A percentile compares a stretch with the other conserved stretches of the same genome.
These are phyloP conservation scores for Gorsachius goisagi DNA, from an alignment of 2,113 vertebrate genomes.

Conservation along the genomic window DNA sequence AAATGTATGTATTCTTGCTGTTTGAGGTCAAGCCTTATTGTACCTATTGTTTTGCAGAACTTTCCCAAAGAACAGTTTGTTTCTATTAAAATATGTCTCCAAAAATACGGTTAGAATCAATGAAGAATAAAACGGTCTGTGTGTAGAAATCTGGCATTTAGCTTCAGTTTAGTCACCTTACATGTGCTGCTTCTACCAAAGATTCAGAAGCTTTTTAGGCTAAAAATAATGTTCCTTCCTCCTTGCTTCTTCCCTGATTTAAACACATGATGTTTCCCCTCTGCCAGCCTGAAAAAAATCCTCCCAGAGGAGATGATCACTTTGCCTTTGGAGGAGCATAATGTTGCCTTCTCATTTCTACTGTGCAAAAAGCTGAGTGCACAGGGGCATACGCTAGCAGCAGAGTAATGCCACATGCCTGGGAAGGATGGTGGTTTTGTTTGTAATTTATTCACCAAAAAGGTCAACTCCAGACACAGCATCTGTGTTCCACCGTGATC, in stretches of 20 bases:
- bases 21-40: not conserved
- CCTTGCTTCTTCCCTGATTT: not conserved
- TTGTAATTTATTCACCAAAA: constrained; percentile 18
- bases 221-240: not conserved
- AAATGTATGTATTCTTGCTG: not conserved
- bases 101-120: not conserved
- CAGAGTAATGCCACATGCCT: not conserved
- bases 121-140: not conserved
- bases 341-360: not conserved
- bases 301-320: not conserved
- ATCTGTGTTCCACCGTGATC: not conserved
- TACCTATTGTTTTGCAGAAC: not conserved
- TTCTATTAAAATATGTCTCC: not conserved
- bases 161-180: not conserved
- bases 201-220: not conserved
- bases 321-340: not conserved
- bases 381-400: not conserved
- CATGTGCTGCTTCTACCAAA: not conserved
- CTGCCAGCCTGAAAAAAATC: not conserved
- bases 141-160: not conserved
- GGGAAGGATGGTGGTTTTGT: not conserved
- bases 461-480: constrained; percentile 13
- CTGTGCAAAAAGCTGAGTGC: not conserved
- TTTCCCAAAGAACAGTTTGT: not conserved
- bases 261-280: not conserved